Base-by-base conservation (phyloP, 64 coral and sea anemone species). In the Pocillopora verrucosa region DNA sequence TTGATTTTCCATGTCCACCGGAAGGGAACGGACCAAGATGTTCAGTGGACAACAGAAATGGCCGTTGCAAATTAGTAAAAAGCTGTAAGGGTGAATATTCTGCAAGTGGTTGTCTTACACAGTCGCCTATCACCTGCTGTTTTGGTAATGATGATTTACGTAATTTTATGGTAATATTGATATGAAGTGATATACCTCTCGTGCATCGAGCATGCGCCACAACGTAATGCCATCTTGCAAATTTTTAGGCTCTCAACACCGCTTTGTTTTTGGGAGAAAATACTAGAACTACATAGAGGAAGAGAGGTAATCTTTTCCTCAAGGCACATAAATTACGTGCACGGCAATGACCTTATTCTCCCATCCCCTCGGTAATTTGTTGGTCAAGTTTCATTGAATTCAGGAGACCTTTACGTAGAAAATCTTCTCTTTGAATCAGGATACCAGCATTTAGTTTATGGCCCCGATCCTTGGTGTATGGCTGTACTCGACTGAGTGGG, bases 11-110 rank as follows among this genome's bases (percentile, higher is more conserved):
- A 61, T 90, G 89, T 60, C 89, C 78, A 14, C 35, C 76, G 34
- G 16, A 90, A 74, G 89, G 89, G 20, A 16, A 82, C 37, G 89
- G 89, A 10, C 65, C 78, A 74, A n/a, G 58, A 35, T 90, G 89
- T 72, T 70, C 16, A 20, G 62, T 51, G 5, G 78, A 68, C 34
- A 34, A 51, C 74, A 51, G 78, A 74, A 26, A 51, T 36, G 89
- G 89, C 72, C 16, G 24, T 16, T 90, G 89, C 35, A 83, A 90
- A 51, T 77, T 90, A 22, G 41, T 58, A 20, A 80, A 64, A 30
- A 38, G 65, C 35, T 90, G 89, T 58, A 73, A 82, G 65, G 89
- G 89, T 6, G 72, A 64, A 74, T 73, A 79, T 35, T 67, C 79
- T 11, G 34, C 58, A 30, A 45, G 73, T 0, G 61, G 78, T 16